Percentiles rank a stretch among this genome's conserved stretches.
These are phyloP conservation scores for Peromyscus melanophrys DNA, from an alignment of 2,797 vertebrate species.

Conservation along the genomic window DNA sequence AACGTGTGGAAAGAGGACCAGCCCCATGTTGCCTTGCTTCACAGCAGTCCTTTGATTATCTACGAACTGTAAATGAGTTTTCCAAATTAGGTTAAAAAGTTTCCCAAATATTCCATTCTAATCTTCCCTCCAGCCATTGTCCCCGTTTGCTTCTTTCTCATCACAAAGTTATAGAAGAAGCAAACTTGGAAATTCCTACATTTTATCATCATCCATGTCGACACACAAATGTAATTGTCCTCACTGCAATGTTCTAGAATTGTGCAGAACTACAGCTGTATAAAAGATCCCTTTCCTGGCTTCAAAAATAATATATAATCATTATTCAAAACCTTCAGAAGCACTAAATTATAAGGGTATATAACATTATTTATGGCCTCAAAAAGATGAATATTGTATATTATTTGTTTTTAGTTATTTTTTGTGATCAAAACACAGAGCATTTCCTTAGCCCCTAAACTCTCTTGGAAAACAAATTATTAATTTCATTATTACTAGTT, in stretches of 20 bases:
- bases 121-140: constrained; percentile 38
- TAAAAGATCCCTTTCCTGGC: neutral
- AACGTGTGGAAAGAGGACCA: neutral
- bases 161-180: constrained; percentile 8
- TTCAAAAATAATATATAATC: neutral
- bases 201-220: neutral
- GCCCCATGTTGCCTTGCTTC: constrained; percentile 17
- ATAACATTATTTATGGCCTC: neutral
- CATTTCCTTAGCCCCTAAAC: neutral
- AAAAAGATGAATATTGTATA: neutral
- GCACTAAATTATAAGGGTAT: neutral
- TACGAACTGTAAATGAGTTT: constrained; percentile 71
- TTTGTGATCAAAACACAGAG: neutral
- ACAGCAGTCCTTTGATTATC: constrained; percentile 72
- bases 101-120: constrained; percentile 61
- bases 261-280: neutral
- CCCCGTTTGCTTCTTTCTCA: constrained; percentile 50
- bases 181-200: neutral
- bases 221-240: neutral
- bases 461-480: neutral
- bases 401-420: neutral
- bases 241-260: neutral
- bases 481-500: constrained; percentile 30
- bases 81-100: constrained; percentile 76
- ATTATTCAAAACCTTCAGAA: neutral